A percentile compares a stretch with the other conserved stretches of the same genome.
phyloP scores from a whole-genome alignment of 2,888 invertebrate species.

The Brenthis hecate region DNA sequence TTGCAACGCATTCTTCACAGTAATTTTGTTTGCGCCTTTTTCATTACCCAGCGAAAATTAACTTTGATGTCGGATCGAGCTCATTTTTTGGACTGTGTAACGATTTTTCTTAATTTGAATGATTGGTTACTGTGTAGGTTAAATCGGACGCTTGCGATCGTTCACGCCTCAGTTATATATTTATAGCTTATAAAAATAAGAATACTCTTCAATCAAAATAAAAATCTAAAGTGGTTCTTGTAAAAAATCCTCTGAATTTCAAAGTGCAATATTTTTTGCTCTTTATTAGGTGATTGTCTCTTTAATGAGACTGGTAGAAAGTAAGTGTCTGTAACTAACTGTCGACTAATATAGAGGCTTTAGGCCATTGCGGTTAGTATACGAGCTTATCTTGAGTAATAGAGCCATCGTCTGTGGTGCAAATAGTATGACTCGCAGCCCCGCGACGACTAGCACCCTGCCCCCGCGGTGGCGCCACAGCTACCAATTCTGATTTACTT shows the following conservation, averaged over 20 bases:
- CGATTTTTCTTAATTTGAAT: constrained; percentile 39
- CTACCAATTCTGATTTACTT: constrained; percentile 56
- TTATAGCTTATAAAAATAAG: constrained; percentile 18
- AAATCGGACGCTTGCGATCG: constrained; percentile 41
- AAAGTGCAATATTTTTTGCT: neutral
- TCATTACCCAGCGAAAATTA: constrained; percentile 51
- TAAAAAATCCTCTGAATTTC: constrained; percentile 14
- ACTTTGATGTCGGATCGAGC: constrained; percentile 55
- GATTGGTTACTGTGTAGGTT: constrained; percentile 38
- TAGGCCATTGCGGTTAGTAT: constrained; percentile 63
- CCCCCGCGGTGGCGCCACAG: constrained; percentile 52
- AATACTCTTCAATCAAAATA: constrained; percentile 24
- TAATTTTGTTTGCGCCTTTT: constrained; percentile 66
- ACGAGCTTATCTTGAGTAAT: constrained; percentile 62
- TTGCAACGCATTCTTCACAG: constrained; percentile 61
- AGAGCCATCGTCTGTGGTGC: constrained; percentile 59
- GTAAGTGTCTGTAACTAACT: neutral
- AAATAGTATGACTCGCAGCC: constrained; percentile 51
- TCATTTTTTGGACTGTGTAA: constrained; percentile 27
- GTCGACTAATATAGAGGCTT: constrained; percentile 59
- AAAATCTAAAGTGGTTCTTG: constrained; percentile 7
- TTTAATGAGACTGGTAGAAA: neutral
- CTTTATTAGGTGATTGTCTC: constrained; percentile 46
- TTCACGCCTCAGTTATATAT: constrained; percentile 49
- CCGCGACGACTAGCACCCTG: constrained; percentile 36